Conservation (phyloP, 2,113 vertebrate species). For the Dicaeum eximium region DNA sequence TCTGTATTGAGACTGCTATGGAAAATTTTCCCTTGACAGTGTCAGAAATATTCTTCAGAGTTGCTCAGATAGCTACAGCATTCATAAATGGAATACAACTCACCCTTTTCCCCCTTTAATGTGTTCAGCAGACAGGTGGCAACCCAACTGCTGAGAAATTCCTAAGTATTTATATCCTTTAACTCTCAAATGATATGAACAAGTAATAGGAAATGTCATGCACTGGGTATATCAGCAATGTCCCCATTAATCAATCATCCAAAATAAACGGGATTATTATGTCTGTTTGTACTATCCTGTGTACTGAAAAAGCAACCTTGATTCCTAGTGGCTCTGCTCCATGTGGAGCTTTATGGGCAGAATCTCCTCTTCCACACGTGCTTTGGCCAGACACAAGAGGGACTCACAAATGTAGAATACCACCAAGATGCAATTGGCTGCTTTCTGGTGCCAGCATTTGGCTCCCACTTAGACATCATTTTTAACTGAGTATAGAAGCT, state of each 20-base stretch:
- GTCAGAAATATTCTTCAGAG: conserved; percentile 31
- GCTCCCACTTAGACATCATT: background rate
- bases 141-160: conserved; percentile 53
- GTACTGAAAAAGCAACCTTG: background rate
- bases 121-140: conserved; percentile 63
- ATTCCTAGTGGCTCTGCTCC: background rate
- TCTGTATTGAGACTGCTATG: background rate
- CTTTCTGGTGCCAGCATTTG: background rate
- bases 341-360: background rate
- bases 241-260: conserved; percentile 51
- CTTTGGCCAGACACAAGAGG: background rate
- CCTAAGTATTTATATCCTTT: conserved; percentile 69
- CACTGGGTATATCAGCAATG: conserved; percentile 36
- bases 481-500: background rate
- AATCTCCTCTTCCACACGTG: background rate
- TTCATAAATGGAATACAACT: conserved; percentile 33
- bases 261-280: conserved; percentile 51
- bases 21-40: background rate
- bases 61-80: background rate
- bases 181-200: conserved; percentile 52
- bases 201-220: conserved; percentile 52
- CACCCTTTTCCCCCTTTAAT: conserved; percentile 22
- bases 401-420: background rate
- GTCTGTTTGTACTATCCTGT: conserved; percentile 30
- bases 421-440: background rate